Percentiles rank a stretch among this genome's conserved stretches.
These are phyloP conservation scores for Microcaecilia unicolor DNA, from an alignment of 2,797 vertebrate species.

Conservation along the genomic window DNA sequence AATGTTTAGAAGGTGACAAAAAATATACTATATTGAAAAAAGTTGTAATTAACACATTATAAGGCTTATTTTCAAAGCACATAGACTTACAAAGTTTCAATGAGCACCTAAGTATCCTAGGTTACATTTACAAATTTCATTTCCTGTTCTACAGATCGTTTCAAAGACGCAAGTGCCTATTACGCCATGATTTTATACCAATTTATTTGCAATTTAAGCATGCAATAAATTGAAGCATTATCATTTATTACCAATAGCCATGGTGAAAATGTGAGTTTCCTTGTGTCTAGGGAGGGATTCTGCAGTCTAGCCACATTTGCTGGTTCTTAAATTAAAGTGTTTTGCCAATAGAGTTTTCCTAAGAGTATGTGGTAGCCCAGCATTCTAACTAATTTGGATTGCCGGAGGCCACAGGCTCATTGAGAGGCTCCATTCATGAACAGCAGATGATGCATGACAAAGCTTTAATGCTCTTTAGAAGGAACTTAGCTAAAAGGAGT, in stretches of 20 bases:
- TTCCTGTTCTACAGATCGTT: slow-evolving; percentile 22
- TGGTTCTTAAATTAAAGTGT: slow-evolving; percentile 31
- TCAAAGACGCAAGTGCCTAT: slow-evolving; percentile 19
- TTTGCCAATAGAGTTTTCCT: slow-evolving; percentile 25
- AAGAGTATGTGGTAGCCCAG: slow-evolving; percentile 3
- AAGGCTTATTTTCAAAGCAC: too few relatives aligned
- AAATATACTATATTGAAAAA: too few relatives aligned
- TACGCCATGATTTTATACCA: slow-evolving; percentile 26
- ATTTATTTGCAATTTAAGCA: slow-evolving; percentile 35
- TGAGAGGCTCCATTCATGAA: slow-evolving; percentile 23
- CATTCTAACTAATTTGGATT: slow-evolving; percentile 47
- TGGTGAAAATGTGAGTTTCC: neutral
- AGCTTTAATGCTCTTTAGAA: slow-evolving; percentile 35
- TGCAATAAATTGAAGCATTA: slow-evolving; percentile 28
- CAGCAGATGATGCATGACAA: slow-evolving; percentile 42
- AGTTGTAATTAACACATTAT: too few relatives aligned
- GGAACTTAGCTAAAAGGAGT: slow-evolving; percentile 45
- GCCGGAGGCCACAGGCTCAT: slow-evolving; percentile 30
- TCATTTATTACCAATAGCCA: slow-evolving; percentile 30
- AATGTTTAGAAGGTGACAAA: too few relatives aligned
- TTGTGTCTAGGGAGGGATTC: slow-evolving; percentile 17
- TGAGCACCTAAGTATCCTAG: too few relatives aligned
- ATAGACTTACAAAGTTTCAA: too few relatives aligned
- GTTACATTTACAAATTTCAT: slow-evolving; percentile 4
- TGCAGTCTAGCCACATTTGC: slow-evolving; percentile 16